phyloP scores from a whole-genome alignment of 2,888 invertebrate species.

The Pheosia tremula region DNA sequence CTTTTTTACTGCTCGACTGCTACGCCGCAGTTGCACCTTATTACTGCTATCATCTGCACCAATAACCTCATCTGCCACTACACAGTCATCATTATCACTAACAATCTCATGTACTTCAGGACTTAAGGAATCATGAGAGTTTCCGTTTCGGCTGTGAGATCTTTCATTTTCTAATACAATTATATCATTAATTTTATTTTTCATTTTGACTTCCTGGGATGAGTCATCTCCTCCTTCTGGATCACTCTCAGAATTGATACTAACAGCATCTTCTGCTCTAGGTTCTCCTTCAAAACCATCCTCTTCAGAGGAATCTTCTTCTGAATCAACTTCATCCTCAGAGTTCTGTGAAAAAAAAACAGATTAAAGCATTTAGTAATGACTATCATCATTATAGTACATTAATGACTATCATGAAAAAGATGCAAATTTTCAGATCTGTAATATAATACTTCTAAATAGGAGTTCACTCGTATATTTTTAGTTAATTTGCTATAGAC shows the following conservation, averaged over 20 bases:
- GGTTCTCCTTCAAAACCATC: constrained; percentile 50
- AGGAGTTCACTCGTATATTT: too few relatives aligned
- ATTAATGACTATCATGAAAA: too few relatives aligned
- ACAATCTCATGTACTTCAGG: constrained; percentile 71
- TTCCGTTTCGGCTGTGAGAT: constrained; percentile 53
- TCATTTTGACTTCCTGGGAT: constrained; percentile 48
- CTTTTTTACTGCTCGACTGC: constrained; percentile 77
- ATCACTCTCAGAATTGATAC: constrained; percentile 70
- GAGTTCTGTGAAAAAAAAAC: constrained; percentile 38
- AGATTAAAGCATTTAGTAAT: constrained; percentile 10
- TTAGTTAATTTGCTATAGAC: too few relatives aligned
- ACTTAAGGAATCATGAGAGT: constrained; percentile 44
- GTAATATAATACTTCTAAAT: too few relatives aligned
- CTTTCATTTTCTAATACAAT: constrained; percentile 54
- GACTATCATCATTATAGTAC: too few relatives aligned
- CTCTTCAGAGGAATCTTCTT: constrained; percentile 55
- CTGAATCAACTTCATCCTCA: constrained; percentile 54
- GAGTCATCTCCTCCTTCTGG: constrained; percentile 54
- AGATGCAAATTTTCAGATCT: too few relatives aligned
- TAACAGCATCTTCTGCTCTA: constrained; percentile 64
- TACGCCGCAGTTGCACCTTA: constrained; percentile 56
- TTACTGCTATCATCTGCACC: constrained; percentile 37
- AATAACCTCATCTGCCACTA: constrained; percentile 57
- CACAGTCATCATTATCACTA: constrained; percentile 79
- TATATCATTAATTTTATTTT: constrained; percentile 50